Conservation (phyloP, 2,888 invertebrate species). For the Lithophane ornitopus region DNA sequence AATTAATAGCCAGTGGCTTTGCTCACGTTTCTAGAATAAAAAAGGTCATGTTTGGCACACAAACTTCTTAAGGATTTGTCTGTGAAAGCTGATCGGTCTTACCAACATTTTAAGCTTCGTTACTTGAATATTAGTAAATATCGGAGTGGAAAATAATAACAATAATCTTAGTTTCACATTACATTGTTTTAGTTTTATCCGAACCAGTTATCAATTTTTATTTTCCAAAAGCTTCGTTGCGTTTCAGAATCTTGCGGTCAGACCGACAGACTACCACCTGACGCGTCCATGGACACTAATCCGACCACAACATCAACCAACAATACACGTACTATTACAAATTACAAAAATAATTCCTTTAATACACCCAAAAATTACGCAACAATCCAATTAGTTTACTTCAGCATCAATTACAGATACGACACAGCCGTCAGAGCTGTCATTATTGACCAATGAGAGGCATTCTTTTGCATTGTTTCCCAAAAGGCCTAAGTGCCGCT, state of each 20-base stretch:
- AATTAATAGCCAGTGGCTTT: background rate
- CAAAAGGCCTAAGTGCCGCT: constrained; percentile 37
- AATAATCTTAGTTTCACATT: background rate
- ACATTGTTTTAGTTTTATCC: background rate
- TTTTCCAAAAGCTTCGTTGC: background rate
- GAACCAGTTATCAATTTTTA: background rate
- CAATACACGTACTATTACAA: constrained; percentile 40
- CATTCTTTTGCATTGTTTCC: constrained; percentile 46
- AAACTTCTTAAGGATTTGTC: background rate
- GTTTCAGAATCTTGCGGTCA: background rate
- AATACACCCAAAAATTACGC: constrained; percentile 41
- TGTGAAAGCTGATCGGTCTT: background rate
- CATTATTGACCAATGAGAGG: constrained; percentile 44
- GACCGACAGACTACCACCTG: background rate
- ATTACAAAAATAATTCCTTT: constrained; percentile 28
- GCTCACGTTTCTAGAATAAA: background rate
- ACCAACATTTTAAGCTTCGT: background rate
- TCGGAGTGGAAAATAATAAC: background rate
- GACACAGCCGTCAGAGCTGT: constrained; percentile 46
- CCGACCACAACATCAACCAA: background rate
- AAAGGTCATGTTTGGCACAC: background rate
- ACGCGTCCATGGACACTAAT: background rate
- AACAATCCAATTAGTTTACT: constrained; percentile 54
- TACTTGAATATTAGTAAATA: background rate
- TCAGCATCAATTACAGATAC: constrained; percentile 55